Base-by-base conservation (phyloP, 2,888 invertebrate species). In the Orthosia cruda region DNA sequence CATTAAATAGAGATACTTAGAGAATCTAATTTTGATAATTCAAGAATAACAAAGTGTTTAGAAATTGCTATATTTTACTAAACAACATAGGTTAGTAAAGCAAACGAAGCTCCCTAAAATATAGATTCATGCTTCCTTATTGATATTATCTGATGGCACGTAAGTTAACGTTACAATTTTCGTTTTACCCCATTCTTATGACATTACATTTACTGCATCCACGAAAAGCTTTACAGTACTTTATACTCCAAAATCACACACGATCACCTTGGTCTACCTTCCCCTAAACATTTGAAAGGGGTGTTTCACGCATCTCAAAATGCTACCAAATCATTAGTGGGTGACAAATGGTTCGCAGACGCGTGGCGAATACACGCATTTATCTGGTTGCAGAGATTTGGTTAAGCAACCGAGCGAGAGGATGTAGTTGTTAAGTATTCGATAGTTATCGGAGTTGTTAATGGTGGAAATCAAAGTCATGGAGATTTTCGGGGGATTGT, bases 261-360 rank as follows among this genome's bases (percentile, higher is more conserved):
- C 26, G 50, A 32, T n/a, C 23, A 75, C 75, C 64, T 71, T 62
- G 58, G 32, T 65, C 18, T 55, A 71, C 55, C 69, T 59, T 49
- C 77, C 83, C 83, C 74, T 63, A 61, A 55, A 62, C 67, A 68
- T 82, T 75, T 69, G 32, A 75, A 85, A 81, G 81, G 85, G 85
- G 83, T 85, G 83, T 70, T 64, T 32, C 57, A 80, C 71, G 69
- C 68, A 66, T 61, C 67, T 84, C 79, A 68, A 85, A 83, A 85
- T 63, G 59, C n/a, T 57, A 80, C 61, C 64, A 59, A 69, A 81
- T 88, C 89, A 89, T 89, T 89, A 87, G 88, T 75, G 80, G 81
- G 68, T 82, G 77, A 83, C 88, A 88, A 89, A 89, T 89, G 89
- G 83, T 83, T 61, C 5, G 62, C 12, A 77, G 72, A 78, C 77